Evolutionary conservation across 2,888 invertebrate genomes (phyloP).

Genomic region (Tenodera sinensis): DNA sequence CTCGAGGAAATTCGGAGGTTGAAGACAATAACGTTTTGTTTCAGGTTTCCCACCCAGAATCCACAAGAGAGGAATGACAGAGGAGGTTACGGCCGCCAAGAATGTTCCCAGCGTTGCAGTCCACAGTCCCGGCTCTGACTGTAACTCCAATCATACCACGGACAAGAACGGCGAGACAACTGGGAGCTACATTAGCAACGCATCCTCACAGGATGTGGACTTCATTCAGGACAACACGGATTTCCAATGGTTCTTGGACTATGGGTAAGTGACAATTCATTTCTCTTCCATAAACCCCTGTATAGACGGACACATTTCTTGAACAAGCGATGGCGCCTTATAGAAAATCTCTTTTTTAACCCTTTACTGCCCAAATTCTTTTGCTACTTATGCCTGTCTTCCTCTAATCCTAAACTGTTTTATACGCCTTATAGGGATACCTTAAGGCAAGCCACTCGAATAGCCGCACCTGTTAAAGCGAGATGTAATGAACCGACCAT

Average conservation of each 20-base stretch:
- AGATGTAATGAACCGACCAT: too few relatives aligned
- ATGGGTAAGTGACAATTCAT: constrained; percentile 59
- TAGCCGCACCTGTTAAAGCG: too few relatives aligned
- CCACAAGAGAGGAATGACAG: constrained; percentile 17
- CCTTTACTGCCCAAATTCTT: too few relatives aligned
- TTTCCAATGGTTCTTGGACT: constrained; percentile 88
- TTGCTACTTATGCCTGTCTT: too few relatives aligned
- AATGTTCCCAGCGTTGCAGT: neutral
- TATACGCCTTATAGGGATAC: too few relatives aligned
- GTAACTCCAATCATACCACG: constrained; percentile 49
- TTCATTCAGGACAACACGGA: constrained; percentile 84
- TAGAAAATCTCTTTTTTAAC: too few relatives aligned
- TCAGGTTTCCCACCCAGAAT: neutral
- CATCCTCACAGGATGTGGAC: constrained; percentile 56
- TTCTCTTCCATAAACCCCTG: too few relatives aligned
- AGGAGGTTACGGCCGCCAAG: neutral
- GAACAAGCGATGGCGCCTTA: too few relatives aligned
- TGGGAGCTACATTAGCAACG: constrained; percentile 39
- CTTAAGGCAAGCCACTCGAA: too few relatives aligned
- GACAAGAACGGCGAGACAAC: constrained; percentile 37
- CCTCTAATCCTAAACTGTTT: too few relatives aligned
- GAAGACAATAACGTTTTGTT: neutral
- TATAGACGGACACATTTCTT: too few relatives aligned
- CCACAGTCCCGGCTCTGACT: constrained; percentile 42
- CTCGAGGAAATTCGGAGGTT: neutral